These are phyloP conservation scores for Rallus limicola DNA, from an alignment of 2,113 vertebrate species.

Conservation along the genomic window DNA sequence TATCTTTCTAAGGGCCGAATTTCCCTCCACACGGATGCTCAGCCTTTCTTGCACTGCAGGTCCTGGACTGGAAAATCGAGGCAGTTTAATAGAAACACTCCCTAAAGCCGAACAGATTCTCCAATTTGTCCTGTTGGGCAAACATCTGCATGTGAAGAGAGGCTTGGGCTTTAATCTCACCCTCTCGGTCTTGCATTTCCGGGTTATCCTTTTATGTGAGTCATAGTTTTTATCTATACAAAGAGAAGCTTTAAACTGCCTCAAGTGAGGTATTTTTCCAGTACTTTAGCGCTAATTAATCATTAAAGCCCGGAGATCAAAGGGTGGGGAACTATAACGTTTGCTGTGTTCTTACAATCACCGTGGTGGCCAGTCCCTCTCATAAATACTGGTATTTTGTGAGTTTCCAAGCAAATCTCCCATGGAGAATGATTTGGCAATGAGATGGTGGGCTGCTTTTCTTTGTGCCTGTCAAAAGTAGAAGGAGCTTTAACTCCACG, in stretches of 20 bases:
- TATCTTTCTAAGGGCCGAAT: not conserved
- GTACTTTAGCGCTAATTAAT: constrained; percentile 60
- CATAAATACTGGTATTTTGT: not conserved
- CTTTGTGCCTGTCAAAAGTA: not conserved
- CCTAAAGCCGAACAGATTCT: not conserved
- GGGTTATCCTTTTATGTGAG: constrained; percentile 54
- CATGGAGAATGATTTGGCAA: not conserved
- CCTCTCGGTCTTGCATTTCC: not conserved
- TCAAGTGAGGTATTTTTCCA: constrained; percentile 53
- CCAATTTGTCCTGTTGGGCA: constrained; percentile 29
- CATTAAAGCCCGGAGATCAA: constrained; percentile 45
- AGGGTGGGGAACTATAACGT: not conserved
- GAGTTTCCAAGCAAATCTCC: not conserved
- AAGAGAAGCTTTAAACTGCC: constrained; percentile 44
- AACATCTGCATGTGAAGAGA: constrained; percentile 38
- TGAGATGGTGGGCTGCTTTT: not conserved
- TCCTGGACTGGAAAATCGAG: not conserved
- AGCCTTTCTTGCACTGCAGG: not conserved
- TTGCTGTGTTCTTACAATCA: not conserved
- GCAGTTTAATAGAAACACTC: not conserved
- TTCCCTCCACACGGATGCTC: not conserved
- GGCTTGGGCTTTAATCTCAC: not conserved
- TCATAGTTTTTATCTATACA: constrained; percentile 54
- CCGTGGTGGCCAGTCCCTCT: not conserved
- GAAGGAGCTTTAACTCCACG: not conserved